Evolutionary conservation across 2,797 vertebrate genomes (phyloP), one percentile per base, ranked within the genome.

Genomic region (Cryptoblepharus egeriae): DNA sequence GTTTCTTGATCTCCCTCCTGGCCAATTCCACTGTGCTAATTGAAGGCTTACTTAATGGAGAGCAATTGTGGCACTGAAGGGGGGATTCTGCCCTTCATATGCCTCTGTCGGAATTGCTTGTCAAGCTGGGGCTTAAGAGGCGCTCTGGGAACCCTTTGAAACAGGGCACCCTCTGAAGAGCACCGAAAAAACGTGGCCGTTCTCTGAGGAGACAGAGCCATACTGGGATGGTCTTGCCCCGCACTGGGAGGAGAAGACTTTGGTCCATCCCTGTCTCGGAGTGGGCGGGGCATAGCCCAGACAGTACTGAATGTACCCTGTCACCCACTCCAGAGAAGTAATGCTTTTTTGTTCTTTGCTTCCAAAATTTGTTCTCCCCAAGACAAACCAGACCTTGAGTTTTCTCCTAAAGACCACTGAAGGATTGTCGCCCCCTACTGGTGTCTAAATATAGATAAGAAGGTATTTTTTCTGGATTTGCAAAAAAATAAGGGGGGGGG

Each of bases 401-500:
- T 26, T 39, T 75, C n/a, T 45, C 64, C 74, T 79, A 86, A 81
- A 79, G 61, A 80, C 84, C 57, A 74, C 4, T 0, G 85, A 91
- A 91, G 65, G 75, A 76, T 70, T 93, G 93, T 94, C 93, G 93
- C 91, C 91, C 94, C 85, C 88, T 90, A 90, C 42, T 92, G 92
- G 88, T 83, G 70, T 39, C 52, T 49, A 72, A 82, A 88, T 80
- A 88, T 74, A 88, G 93, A 92, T 83, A 80, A 1, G 57, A 75
- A 70, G 82, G 86, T 8, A 71, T 45, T 45, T 45, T 45, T 89
- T 89, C 2, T 5, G 32, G 22, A 12, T 42, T 69, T 69, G 13
- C 30, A 39, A 81, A 65, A 15, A 10, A 55, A 2, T 22, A 7
- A 10, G 35, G 1, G 87, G 18, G 8, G 42, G 4, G 12, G 11